phyloP scores from a whole-genome alignment of 2,113 vertebrate genomes.

The Carassius gibelio region DNA sequence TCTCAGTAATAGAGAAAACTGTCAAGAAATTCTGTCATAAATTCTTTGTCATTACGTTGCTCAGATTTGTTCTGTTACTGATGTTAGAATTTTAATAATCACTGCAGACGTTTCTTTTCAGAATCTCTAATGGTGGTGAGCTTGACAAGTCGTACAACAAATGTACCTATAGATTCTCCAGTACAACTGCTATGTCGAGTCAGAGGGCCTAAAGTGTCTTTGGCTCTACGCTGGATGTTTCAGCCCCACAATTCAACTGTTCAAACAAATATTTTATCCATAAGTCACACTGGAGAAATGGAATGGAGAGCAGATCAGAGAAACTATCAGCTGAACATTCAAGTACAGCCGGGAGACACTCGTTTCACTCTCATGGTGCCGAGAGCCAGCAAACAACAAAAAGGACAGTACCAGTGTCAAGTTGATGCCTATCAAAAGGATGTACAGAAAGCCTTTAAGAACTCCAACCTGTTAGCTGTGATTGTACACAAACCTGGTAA shows the following conservation, averaged over 20 bases:
- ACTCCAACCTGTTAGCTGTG: constrained; percentile 73
- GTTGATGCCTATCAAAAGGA: constrained; percentile 72
- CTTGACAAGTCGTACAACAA: constrained; percentile 53
- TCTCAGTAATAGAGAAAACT: background rate
- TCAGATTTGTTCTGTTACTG: background rate
- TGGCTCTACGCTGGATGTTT: constrained; percentile 77
- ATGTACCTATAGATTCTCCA: constrained; percentile 43
- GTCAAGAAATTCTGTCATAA: background rate
- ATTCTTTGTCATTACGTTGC: background rate
- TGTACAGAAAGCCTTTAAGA: background rate
- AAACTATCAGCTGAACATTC: constrained; percentile 71
- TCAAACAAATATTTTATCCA: constrained; percentile 65
- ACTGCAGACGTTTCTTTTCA: constrained; percentile 42
- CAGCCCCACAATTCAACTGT: constrained; percentile 32
- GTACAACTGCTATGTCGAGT: constrained; percentile 68
- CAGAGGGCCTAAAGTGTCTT: constrained; percentile 51
- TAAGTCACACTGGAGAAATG: constrained; percentile 67
- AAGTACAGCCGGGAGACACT: background rate
- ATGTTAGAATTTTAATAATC: background rate
- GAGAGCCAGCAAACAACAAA: constrained; percentile 54
- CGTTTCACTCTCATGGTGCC: constrained; percentile 70
- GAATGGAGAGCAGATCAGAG: constrained; percentile 69
- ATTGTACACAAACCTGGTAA: constrained; percentile 79
- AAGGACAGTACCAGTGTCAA: constrained; percentile 77
- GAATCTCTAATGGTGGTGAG: constrained; percentile 53